Evolutionary conservation across 53 echinoderm and acorn worm species (phyloP).

Genomic region (Patiria pectinifera): DNA sequence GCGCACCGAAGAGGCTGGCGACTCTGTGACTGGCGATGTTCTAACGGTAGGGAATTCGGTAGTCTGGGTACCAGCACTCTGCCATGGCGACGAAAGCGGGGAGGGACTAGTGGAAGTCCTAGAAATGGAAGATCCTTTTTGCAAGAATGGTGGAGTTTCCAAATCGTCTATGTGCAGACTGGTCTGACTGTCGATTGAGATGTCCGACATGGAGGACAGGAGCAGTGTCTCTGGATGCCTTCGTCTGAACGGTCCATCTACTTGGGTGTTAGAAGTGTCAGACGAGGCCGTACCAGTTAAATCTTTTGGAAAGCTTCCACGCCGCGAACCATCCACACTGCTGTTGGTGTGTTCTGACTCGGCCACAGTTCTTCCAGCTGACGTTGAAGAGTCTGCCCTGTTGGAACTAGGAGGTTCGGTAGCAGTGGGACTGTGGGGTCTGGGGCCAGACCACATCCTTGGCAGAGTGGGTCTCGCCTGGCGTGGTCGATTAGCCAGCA

Average conservation of each 20-base stretch:
- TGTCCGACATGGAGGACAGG: constrained; percentile 87
- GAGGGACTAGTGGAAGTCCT: constrained; percentile 63
- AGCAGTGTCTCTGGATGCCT: constrained; percentile 77
- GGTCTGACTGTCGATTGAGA: constrained; percentile 88
- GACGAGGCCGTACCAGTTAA: constrained; percentile 11
- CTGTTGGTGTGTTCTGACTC: constrained; percentile 15
- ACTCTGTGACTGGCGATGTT: constrained; percentile 53
- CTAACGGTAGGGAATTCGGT: constrained; percentile 55
- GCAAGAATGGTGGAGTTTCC: constrained; percentile 68
- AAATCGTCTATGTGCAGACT: constrained; percentile 81
- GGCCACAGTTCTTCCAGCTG: constrained; percentile 31
- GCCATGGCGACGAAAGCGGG: constrained; percentile 58
- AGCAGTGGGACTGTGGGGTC: constrained; percentile 71
- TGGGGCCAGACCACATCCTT: constrained; percentile 86
- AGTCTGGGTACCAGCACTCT: constrained; percentile 56
- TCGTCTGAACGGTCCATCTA: constrained; percentile 63
- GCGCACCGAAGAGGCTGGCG: constrained; percentile 50
- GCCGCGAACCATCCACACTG: constrained; percentile 39
- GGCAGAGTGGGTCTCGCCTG: constrained; percentile 89
- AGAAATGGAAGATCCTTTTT: constrained; percentile 61
- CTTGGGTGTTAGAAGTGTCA: constrained; percentile 43
- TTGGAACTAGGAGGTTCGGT: constrained; percentile 29
- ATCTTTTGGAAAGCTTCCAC: constrained; percentile 42
- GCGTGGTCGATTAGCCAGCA: constrained; percentile 82
- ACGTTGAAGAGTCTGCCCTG: constrained; percentile 19